Percentiles rank a stretch among this genome's conserved stretches.
These are phyloP conservation scores for Melitaea athalia DNA, from an alignment of 2,888 invertebrate genomes.

Conservation along the genomic window DNA sequence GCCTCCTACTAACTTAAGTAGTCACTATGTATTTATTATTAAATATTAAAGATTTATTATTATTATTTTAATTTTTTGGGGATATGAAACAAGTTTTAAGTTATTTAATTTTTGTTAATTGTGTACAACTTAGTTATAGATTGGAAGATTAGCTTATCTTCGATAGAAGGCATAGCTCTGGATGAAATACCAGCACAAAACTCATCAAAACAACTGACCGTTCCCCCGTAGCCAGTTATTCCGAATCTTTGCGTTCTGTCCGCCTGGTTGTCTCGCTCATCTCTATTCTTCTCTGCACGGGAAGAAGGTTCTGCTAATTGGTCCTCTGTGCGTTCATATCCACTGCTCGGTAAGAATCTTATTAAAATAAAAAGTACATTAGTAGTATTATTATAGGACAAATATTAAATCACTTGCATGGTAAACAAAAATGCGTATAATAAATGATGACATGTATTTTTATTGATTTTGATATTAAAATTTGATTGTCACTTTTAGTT, in stretches of 20 bases:
- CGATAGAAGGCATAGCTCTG: not conserved
- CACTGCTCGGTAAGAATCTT: slow-evolving; percentile 72
- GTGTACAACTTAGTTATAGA: too few relatives aligned
- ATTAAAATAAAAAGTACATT: slow-evolving; percentile 49
- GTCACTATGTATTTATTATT: too few relatives aligned
- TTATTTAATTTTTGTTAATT: too few relatives aligned
- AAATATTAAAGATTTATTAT: too few relatives aligned
- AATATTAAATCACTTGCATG: not conserved
- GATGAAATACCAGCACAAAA: not conserved
- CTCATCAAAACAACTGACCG: slow-evolving; percentile 49
- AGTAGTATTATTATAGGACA: not conserved
- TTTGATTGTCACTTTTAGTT: too few relatives aligned
- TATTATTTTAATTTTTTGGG: too few relatives aligned
- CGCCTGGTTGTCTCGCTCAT: slow-evolving; percentile 59
- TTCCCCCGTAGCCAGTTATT: slow-evolving; percentile 77
- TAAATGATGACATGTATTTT: too few relatives aligned
- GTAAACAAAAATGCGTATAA: too few relatives aligned
- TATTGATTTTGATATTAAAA: too few relatives aligned
- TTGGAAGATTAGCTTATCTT: too few relatives aligned
- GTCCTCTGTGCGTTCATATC: slow-evolving; percentile 67
- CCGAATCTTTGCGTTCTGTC: slow-evolving; percentile 82
- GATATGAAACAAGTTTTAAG: too few relatives aligned
- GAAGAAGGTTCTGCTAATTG: slow-evolving; percentile 76
- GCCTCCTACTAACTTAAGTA: too few relatives aligned
- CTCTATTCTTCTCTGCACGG: slow-evolving; percentile 63